Evolutionary conservation across 2,113 vertebrate genomes (phyloP).

Genomic region (Emberiza fucata): DNA sequence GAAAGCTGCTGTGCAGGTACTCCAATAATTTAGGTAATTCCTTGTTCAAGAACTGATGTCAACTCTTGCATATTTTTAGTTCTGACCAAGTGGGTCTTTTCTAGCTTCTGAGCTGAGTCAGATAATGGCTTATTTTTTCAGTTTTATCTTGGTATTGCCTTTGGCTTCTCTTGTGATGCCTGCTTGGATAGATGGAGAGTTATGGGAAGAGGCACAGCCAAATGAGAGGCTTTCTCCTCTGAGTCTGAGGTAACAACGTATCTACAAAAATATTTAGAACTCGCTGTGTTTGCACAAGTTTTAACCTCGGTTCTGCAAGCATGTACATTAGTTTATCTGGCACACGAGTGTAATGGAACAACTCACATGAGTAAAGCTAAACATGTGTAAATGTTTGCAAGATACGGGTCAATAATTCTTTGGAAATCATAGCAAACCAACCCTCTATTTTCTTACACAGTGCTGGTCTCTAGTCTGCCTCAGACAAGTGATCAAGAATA

Average conservation of each 20-base stretch:
- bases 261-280: conserved; percentile 2
- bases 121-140: not conserved
- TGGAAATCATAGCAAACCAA: conserved; percentile 51
- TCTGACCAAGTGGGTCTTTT: not conserved
- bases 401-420: conserved; percentile 50
- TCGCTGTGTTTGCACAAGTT: conserved; percentile 5
- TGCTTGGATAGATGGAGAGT: not conserved
- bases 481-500: conserved; percentile 27
- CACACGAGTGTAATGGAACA: conserved; percentile 16
- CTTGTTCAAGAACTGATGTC: not conserved
- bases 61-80: not conserved
- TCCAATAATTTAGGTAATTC: not conserved
- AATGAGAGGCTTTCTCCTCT: not conserved
- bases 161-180: not conserved
- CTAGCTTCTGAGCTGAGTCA: not conserved
- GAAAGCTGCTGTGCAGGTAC: not conserved
- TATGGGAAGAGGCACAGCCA: not conserved
- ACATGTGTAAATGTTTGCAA: conserved; percentile 56
- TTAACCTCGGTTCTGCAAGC: not conserved
- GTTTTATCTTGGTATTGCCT: not conserved
- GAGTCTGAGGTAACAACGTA: not conserved
- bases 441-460: conserved; percentile 3
- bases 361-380: conserved; percentile 41
- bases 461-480: not conserved
- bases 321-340: conserved; percentile 34